These are phyloP conservation scores for Corapipo altera DNA, from an alignment of 2,113 vertebrate genomes.

Conservation along the genomic window DNA sequence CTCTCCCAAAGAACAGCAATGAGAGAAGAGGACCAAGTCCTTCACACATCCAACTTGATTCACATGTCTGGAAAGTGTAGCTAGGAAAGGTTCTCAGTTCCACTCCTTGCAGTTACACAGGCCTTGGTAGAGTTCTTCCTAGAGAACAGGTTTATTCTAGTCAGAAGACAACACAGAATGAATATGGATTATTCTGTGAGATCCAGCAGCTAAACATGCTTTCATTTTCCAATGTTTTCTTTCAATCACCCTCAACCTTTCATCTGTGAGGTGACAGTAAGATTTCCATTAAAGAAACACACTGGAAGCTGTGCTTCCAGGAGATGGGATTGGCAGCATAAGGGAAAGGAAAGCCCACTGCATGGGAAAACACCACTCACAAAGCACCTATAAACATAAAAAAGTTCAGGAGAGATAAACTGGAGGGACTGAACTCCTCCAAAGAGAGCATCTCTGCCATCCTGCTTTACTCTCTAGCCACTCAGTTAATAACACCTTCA, in stretches of 20 bases:
- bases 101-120: neutral
- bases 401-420: neutral
- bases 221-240: neutral
- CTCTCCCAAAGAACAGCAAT: neutral
- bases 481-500: neutral
- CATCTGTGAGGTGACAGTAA: neutral
- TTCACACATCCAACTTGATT: rapidly evolving
- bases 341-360: neutral
- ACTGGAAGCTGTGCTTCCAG: neutral
- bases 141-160: neutral
- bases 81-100: neutral
- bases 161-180: neutral
- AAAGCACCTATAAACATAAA: neutral
- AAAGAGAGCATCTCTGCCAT: neutral
- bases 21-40: neutral
- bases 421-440: neutral
- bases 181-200: neutral
- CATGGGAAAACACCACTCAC: neutral
- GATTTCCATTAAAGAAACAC: neutral
- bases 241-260: neutral
- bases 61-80: neutral
- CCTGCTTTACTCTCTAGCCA: neutral
- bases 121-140: neutral
- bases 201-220: neutral
- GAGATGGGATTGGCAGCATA: neutral